These are phyloP conservation scores for Drosophila novamexicana DNA, from an alignment of 1,140 invertebrate species.

Conservation along the genomic window DNA sequence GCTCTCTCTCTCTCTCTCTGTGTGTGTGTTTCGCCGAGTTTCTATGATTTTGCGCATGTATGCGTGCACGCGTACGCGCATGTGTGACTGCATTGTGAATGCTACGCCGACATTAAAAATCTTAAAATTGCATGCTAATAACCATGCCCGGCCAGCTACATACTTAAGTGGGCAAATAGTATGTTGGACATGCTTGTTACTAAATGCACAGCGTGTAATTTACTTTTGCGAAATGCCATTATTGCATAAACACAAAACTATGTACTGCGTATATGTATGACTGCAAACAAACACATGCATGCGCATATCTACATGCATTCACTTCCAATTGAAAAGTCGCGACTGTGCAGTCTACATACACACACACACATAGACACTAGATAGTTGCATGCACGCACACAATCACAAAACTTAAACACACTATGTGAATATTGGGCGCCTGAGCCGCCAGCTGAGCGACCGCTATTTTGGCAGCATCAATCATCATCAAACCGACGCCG, in stretches of 20 bases:
- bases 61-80: not conserved
- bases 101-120: conserved; percentile 66
- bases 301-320: not conserved
- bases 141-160: conserved; percentile 64
- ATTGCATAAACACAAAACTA: conserved; percentile 37
- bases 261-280: not conserved
- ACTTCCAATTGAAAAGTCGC: conserved; percentile 1
- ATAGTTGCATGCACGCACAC: not conserved
- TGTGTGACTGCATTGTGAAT: conserved; percentile 54
- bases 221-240: conserved; percentile 68
- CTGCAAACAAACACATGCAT: conserved; percentile 1
- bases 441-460: conserved; percentile 7
- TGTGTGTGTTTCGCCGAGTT: not conserved
- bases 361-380: not conserved
- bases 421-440: conserved; percentile 19
- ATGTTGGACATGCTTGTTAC: conserved; percentile 81
- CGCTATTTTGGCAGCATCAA: conserved; percentile 36
- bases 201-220: conserved; percentile 78
- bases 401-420: not conserved
- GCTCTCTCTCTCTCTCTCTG: not conserved
- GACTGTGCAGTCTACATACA: not conserved
- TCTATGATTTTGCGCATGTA: conserved; percentile 6
- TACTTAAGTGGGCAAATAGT: conserved; percentile 76
- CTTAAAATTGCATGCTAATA: conserved; percentile 80
- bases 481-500: conserved; percentile 47